Conservation (phyloP, 2,113 vertebrate species). For the Boleophthalmus pectinirostris region DNA sequence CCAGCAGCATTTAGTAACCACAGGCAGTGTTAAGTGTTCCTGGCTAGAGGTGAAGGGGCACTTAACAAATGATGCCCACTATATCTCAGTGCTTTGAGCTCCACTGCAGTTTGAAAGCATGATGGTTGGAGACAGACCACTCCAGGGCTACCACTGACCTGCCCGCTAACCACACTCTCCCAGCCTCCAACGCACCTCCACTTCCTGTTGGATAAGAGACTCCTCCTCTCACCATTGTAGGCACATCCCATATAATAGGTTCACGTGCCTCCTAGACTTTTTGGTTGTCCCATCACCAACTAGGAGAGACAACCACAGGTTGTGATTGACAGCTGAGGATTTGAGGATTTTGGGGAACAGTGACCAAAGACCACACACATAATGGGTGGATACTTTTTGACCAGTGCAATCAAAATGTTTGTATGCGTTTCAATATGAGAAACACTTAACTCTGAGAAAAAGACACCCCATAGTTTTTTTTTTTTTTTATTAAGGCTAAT, state of each 20-base stretch:
- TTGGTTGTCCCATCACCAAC: neutral
- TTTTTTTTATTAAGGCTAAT: too few relatives aligned
- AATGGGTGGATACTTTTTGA: constrained; percentile 47
- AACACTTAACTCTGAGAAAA: too few relatives aligned
- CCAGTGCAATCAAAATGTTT: constrained; percentile 5
- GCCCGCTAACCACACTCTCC: constrained; percentile 75
- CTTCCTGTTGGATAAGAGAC: constrained; percentile 48
- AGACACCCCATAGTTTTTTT: too few relatives aligned
- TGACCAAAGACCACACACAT: too few relatives aligned
- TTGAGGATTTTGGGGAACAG: neutral
- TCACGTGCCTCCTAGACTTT: neutral
- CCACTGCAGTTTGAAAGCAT: constrained; percentile 72
- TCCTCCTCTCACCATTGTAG: constrained; percentile 37
- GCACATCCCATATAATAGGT: neutral
- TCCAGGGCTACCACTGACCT: constrained; percentile 69
- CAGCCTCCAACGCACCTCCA: constrained; percentile 59
- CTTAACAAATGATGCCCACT: constrained; percentile 84
- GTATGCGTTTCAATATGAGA: too few relatives aligned
- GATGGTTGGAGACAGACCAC: constrained; percentile 70
- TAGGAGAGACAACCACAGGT: neutral
- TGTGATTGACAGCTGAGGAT: neutral
- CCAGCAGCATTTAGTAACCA: constrained; percentile 79
- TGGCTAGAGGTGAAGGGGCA: constrained; percentile 79
- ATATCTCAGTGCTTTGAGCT: constrained; percentile 69
- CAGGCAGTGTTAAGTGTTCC: constrained; percentile 83